Evolutionary conservation across 2,888 invertebrate species (phyloP).

Genomic region (Sclerodermus sp.): DNA sequence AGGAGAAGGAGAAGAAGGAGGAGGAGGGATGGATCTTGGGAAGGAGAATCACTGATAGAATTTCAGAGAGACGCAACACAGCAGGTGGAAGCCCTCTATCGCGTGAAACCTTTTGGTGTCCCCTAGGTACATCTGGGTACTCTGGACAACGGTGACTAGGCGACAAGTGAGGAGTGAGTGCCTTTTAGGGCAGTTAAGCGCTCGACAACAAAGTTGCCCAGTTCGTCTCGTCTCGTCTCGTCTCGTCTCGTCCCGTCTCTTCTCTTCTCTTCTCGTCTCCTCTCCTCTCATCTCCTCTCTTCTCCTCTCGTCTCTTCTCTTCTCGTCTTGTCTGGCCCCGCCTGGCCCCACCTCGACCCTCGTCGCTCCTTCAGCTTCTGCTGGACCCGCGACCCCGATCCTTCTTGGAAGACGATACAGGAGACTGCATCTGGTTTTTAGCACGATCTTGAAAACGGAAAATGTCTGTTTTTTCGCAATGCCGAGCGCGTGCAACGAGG

Average conservation of each 20-base stretch:
- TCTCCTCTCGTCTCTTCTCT: constrained; percentile 8
- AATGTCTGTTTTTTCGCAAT: constrained; percentile 38
- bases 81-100: too few species aligned
- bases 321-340: constrained; percentile 15
- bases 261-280: constrained; percentile 24
- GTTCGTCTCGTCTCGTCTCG: constrained; percentile 12
- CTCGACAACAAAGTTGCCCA: constrained; percentile 34
- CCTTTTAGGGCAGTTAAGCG: constrained; percentile 52
- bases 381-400: constrained; percentile 51
- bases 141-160: too few species aligned
- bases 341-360: constrained; percentile 18
- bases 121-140: too few species aligned
- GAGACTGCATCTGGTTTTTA: constrained; percentile 42
- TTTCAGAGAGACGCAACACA: too few species aligned
- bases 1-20: too few species aligned
- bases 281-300: constrained; percentile 18
- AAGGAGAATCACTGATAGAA: too few species aligned
- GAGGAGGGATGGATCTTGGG: too few species aligned
- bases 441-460: constrained; percentile 47
- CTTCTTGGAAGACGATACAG: constrained; percentile 44
- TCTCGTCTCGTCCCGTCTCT: constrained; percentile 18
- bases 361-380: constrained; percentile 20
- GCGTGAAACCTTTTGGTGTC: too few species aligned
- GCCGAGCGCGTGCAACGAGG: too few species aligned
- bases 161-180: constrained; percentile 24